Evolutionary conservation across 2,888 invertebrate genomes (phyloP), one percentile per base, ranked within the genome.

Genomic region (Eulithis prunata): DNA sequence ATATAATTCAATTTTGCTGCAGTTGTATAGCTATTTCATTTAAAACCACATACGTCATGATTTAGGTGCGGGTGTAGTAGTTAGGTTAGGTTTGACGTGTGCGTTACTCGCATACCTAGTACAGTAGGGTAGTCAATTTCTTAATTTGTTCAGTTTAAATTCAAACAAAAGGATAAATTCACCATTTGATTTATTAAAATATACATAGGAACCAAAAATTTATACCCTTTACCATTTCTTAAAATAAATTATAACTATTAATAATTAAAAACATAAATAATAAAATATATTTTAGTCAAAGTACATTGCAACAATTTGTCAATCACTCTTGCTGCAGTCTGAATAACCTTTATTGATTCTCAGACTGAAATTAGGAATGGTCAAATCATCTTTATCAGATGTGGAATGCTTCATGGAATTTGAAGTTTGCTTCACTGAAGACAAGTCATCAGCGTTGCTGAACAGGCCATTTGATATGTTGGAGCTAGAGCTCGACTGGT

Each of bases 381-480:
- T 91, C 64, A 93, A 80, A 62, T 91, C 91, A 74, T 93, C 92
- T 75, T 89, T 92, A 62, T 93, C 93, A 62, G 91, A 88, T 53
- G 88, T 88, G 80, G 93, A 93, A 83, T 90, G 85, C 75, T 86
- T 86, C 63, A 86, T 79, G 58, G 90, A 92, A 75, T 88, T 88
- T 13, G 92, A 90, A 56, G 90, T 90, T 49, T 87, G 87, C 80
- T 92, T 94, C 0, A 94, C 94, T 0, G 94, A 94, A 0, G 94
- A 94, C 67, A 94, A 78, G 71, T 94, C 94, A 66, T 94, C 94
- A 53, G 90, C 93, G 57, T 90, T 93, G 71, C 93, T 93, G 72
- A 94, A 94, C 55, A 93, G 78, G 4, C 90, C 89, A 66, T 92
- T 91, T 4, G 93, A 91, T 57, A 86, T 75, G 71, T 92, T 93